These are phyloP conservation scores for Chesias legatella DNA, from an alignment of 2,888 invertebrate genomes.

Conservation along the genomic window DNA sequence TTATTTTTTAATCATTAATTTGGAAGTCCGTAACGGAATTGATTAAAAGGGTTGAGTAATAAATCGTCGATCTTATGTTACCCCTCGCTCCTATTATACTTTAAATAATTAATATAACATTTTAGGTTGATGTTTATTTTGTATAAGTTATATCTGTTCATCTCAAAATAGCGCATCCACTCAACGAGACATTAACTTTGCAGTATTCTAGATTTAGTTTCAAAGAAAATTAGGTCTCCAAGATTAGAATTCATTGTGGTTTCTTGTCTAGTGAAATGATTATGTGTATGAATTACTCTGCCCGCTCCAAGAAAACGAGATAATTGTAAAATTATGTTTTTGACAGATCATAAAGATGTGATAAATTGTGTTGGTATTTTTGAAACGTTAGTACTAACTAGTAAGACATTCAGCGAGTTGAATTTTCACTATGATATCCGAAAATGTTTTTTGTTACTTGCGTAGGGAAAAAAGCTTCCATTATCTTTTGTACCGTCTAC, in stretches of 20 bases:
- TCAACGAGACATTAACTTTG: constrained; percentile 8
- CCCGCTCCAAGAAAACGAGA: constrained; percentile 20
- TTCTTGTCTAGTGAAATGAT: constrained; percentile 11
- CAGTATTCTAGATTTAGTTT: constrained; percentile 22
- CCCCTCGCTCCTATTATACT: no score
- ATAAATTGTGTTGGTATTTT: constrained; percentile 20
- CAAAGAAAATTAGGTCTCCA: constrained; percentile 22
- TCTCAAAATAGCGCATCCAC: constrained; percentile 11
- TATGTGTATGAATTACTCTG: constrained; percentile 20
- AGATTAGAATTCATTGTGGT: constrained; percentile 25
- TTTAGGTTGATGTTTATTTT: no score
- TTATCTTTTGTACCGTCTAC: no score
- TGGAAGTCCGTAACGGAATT: no score
- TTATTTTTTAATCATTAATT: no score
- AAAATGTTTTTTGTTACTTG: no score
- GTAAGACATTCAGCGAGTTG: background rate
- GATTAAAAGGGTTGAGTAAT: no score
- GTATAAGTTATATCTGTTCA: constrained; percentile 4
- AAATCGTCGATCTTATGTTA: no score
- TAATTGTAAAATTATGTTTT: constrained; percentile 36
- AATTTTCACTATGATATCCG: no score
- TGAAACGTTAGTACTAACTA: constrained; percentile 2
- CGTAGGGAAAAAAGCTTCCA: no score
- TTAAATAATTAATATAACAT: no score
- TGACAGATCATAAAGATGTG: constrained; percentile 44